A percentile compares a stretch with the other conserved stretches of the same genome.
phyloP scores from a whole-genome alignment of 2,888 invertebrate genomes.

The Homarus gammarus region DNA sequence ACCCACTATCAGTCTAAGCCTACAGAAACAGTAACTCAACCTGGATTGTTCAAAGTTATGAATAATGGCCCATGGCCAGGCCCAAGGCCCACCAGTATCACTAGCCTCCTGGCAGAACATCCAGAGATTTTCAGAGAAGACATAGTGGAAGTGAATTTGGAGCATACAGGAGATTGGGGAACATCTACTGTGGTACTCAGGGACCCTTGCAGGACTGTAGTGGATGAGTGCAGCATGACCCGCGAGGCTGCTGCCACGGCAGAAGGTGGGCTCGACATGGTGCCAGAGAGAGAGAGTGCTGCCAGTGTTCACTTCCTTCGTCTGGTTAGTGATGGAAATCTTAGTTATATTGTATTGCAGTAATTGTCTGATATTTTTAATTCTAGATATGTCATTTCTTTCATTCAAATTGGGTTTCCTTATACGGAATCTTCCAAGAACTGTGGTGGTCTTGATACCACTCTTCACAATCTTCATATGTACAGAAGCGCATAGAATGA shows the following conservation, averaged over 20 bases:
- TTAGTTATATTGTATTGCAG: neutral
- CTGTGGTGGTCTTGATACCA: too few species aligned
- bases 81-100: conserved; percentile 50
- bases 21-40: conserved; percentile 45
- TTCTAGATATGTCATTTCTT: too few species aligned
- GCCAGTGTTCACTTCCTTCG: neutral
- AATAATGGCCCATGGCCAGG: neutral
- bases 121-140: conserved; percentile 55
- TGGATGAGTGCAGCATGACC: neutral
- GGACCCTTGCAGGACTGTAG: neutral
- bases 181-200: neutral
- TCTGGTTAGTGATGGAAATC: conserved; percentile 21
- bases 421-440: too few species aligned
- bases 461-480: too few species aligned
- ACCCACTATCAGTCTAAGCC: neutral
- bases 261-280: conserved; percentile 58
- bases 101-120: conserved; percentile 40
- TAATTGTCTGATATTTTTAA: too few species aligned
- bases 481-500: too few species aligned
- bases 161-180: conserved; percentile 23
- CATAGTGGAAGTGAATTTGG: conserved; percentile 26
- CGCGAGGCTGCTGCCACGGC: neutral
- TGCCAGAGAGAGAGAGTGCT: conserved; percentile 46
- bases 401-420: too few species aligned
- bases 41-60: conserved; percentile 47